These are phyloP conservation scores for Capreolus pygargus DNA, from an alignment of 2,113 vertebrate species.

Conservation along the genomic window DNA sequence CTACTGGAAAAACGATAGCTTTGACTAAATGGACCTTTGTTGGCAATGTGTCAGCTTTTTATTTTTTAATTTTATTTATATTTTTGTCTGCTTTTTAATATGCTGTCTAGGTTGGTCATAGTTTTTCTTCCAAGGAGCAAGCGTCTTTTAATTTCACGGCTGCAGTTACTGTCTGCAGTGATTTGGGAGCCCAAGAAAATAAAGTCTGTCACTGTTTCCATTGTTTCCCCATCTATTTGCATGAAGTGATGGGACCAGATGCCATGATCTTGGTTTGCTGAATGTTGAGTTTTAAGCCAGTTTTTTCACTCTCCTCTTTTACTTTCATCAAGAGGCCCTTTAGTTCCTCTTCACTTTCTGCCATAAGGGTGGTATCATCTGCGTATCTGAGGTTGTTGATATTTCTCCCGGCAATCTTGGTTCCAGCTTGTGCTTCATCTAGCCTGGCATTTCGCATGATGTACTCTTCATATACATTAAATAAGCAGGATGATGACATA, in stretches of 20 bases:
- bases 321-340: neutral
- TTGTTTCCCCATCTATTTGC: neutral
- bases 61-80: neutral
- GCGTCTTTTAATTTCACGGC: neutral
- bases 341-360: neutral
- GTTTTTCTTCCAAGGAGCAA: neutral
- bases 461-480: neutral
- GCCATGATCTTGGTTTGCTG: neutral
- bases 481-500: neutral
- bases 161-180: neutral
- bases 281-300: neutral
- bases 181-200: neutral
- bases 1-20: neutral
- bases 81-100: neutral
- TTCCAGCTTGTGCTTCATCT: neutral
- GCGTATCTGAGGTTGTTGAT: neutral
- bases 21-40: neutral
- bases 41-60: neutral
- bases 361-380: neutral
- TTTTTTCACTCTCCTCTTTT: neutral
- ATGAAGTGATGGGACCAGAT: neutral
- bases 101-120: neutral
- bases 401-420: neutral
- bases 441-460: neutral
- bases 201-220: neutral